Base-by-base conservation (phyloP, 2,797 vertebrate species). In the Pseudopleuronectes americanus region DNA sequence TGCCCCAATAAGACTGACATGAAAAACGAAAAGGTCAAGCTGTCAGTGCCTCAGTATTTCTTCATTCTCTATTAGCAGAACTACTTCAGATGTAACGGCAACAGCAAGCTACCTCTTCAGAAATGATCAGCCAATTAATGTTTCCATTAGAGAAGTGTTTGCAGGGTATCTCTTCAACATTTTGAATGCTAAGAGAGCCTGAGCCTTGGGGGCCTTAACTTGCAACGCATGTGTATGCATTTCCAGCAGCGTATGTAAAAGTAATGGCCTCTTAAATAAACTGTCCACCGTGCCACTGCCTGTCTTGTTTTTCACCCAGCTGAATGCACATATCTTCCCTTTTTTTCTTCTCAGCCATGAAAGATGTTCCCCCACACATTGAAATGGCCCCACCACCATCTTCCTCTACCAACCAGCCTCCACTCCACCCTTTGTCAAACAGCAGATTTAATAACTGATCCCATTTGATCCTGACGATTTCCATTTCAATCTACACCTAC, bases 231-330 rank as follows among this genome's bases (percentile, higher is more conserved):
- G 83, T 84, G 84, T 84, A 78, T 84, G 88, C 88, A 79, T 89
- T 92, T 87, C 85, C 75, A 68, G 87, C 74, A 80, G 87, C 60
- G 67, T 93, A 93, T 94, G 94, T 94, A 90, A 94, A 92, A 89
- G 94, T 94, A 95, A 94, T 93, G 92, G 92, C 85, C 89, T 94
- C 90, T 94, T 94, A 94, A 95, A 93, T 93, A 94, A 93, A 93
- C 90, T 93, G 94, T 94, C 94, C 94, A 92, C 94, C 90, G n/a
- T 74, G 63, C 78, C 74, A 77, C 85, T 5, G 83, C 76, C 71
- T 71, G 64, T 68, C 58, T 81, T 88, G 85, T 83, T 80, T 53
- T 79, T 84, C 62, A 79, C 61, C 80, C 77, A 74, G 74, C 45
- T 55, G 28, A 80, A 70, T 78, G 69, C 83, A 88, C 85, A 86